Base-by-base conservation (phyloP, 1,140 invertebrate species). In the Gonatopus flavifemur region DNA sequence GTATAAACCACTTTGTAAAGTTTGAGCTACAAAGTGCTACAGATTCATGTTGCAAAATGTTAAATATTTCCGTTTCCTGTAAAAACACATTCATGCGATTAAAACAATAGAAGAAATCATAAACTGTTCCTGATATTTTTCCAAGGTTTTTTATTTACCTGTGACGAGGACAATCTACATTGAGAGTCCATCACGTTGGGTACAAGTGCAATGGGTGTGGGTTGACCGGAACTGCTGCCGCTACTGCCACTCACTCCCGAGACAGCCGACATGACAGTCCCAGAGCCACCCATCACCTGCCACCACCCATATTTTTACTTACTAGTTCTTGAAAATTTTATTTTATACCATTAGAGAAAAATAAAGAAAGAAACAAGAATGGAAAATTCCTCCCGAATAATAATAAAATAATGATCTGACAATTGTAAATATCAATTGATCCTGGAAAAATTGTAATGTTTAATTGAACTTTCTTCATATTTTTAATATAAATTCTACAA, bases 171-270 rank as follows among this genome's bases (percentile, higher is more conserved):
- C 52, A 72, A 69, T 64, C 67, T 73, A 72, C 67, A 70, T 62
- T 68, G 70, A 64, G 68, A 66, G 67, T 80, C 68, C 62, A 78
- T 74, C 65, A 80, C 66, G 67, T 80, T 81, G 68, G 80, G 79
- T 64, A 80, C 71, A 69, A 82, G 74, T 62, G 77, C 72, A 67
- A 80, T 75, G 59, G 78, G 77, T 59, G 77, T 76, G 65, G 76
- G 65, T 66, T 67, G 67, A 63, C 77, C 66, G 64, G 70, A 67
- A 69, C 61, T 66, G 62, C 70, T 67, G 73, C 66, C 71, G 69
- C 69, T 74, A 76, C 70, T 65, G 66, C 71, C 72, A 76, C 73
- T 74, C 66, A 75, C 67, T 62, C 66, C 70, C 63, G 71, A 67
- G 57, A 78, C 64, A 58, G 72, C 70, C 58, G 77, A 70, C 61